These are phyloP conservation scores for Petromus typicus DNA, from an alignment of 2,113 vertebrate species.

Conservation along the genomic window DNA sequence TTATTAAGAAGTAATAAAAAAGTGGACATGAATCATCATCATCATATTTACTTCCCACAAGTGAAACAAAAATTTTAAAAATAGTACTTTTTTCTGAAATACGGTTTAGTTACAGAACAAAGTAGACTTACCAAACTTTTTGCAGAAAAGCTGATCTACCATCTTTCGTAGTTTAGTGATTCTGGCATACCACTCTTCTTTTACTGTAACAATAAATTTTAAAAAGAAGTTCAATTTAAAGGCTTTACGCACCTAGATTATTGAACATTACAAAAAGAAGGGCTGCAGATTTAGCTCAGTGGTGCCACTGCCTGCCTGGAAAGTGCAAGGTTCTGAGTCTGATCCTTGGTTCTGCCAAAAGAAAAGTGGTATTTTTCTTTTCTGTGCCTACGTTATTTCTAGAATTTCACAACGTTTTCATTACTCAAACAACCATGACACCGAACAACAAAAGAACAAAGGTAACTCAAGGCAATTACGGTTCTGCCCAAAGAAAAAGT, in stretches of 20 bases:
- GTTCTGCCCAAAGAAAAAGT: too few relatives aligned
- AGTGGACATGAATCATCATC: not conserved
- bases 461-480: not conserved
- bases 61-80: not conserved
- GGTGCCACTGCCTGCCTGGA: too few relatives aligned
- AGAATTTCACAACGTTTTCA: not conserved
- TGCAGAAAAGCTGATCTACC: conserved; percentile 90
- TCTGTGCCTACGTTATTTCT: too few relatives aligned
- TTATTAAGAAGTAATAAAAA: not conserved
- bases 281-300: too few relatives aligned
- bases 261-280: not conserved
- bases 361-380: too few relatives aligned
- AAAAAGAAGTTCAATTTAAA: not conserved
- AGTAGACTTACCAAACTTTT: conserved; percentile 87
- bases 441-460: not conserved
- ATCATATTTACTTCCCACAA: not conserved
- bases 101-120: not conserved
- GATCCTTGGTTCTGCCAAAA: too few relatives aligned
- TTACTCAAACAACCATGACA: not conserved
- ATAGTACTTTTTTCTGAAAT: not conserved
- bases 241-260: not conserved
- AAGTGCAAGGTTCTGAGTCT: too few relatives aligned
- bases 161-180: conserved; percentile 87
- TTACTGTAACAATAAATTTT: conserved; percentile 77
- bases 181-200: conserved; percentile 87